A percentile compares a stretch with the other conserved stretches of the same genome.
Conservation (phyloP, 2,888 invertebrate genomes). For the Melitaea athalia region DNA sequence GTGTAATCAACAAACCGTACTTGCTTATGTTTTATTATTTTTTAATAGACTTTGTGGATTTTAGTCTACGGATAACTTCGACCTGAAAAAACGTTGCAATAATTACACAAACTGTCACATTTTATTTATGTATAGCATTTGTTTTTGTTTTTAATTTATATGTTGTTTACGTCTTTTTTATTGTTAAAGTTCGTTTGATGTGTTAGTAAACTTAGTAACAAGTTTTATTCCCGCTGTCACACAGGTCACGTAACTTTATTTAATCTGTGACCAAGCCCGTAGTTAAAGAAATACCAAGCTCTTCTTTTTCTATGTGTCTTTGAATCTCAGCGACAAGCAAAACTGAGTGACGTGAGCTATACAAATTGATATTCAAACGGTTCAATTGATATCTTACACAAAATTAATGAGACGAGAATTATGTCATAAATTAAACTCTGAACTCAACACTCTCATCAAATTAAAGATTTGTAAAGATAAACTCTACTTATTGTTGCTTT, state of each 20-base stretch:
- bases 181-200: no score
- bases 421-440: neutral
- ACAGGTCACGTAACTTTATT: no score
- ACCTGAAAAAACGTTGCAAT: no score
- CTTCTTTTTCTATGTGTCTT: no score
- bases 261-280: no score
- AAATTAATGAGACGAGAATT: neutral
- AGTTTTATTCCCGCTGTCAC: no score
- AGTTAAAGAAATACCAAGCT: no score
- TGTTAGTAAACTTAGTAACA: no score
- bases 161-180: no score
- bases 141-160: no score
- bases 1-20: conserved; percentile 36
- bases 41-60: neutral
- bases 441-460: neutral
- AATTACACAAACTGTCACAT: neutral
- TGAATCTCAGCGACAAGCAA: no score
- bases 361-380: neutral
- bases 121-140: neutral
- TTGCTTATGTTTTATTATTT: conserved; percentile 14
- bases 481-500: conserved; percentile 8
- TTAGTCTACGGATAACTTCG: neutral
- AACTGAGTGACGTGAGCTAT: no score
- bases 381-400: neutral
- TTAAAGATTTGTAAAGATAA: neutral